Percentiles rank a stretch among this genome's conserved stretches.
Conservation (phyloP, 1,140 invertebrate species). For the Globodera ellingtonae region DNA sequence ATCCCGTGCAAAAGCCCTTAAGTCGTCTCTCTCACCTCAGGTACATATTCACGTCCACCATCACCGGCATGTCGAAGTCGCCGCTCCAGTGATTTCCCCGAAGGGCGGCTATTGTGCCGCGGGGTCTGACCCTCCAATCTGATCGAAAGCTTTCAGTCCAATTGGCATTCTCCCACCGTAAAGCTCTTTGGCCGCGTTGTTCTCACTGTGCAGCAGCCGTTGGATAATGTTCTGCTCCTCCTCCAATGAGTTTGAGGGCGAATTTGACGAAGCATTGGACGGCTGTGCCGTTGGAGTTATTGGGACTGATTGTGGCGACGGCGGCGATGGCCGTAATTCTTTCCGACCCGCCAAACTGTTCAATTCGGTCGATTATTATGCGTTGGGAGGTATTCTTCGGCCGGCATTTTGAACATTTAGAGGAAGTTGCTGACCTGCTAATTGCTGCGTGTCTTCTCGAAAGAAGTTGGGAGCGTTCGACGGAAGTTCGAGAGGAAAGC, state of each 20-base stretch:
- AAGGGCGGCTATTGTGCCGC: conserved; percentile 28
- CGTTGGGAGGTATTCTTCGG: too few relatives aligned
- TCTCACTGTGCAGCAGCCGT: conserved; percentile 35
- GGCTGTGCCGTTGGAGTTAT: neutral
- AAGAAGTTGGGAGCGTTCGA: too few relatives aligned
- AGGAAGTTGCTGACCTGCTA: too few relatives aligned
- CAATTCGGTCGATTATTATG: too few relatives aligned
- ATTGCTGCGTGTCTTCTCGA: too few relatives aligned
- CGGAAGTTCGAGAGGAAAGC: too few relatives aligned
- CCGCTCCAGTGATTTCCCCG: conserved; percentile 35
- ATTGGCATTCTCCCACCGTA: conserved; percentile 60
- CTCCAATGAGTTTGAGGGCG: conserved; percentile 28
- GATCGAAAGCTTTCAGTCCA: conserved; percentile 29
- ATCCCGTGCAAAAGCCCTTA: too few relatives aligned
- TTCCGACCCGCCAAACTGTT: too few relatives aligned
- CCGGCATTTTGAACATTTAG: too few relatives aligned
- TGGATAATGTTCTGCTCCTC: conserved; percentile 59
- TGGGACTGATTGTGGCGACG: neutral
- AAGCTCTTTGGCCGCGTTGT: conserved; percentile 41
- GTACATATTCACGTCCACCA: conserved; percentile 78
- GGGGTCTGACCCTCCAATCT: conserved; percentile 32
- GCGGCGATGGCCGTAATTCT: too few relatives aligned
- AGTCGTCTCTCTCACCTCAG: conserved; percentile 40
- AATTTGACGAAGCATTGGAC: neutral
- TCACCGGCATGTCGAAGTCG: conserved; percentile 68